Base-by-base conservation (phyloP, 1,140 invertebrate species). In the Brachionus calyciflorus region DNA sequence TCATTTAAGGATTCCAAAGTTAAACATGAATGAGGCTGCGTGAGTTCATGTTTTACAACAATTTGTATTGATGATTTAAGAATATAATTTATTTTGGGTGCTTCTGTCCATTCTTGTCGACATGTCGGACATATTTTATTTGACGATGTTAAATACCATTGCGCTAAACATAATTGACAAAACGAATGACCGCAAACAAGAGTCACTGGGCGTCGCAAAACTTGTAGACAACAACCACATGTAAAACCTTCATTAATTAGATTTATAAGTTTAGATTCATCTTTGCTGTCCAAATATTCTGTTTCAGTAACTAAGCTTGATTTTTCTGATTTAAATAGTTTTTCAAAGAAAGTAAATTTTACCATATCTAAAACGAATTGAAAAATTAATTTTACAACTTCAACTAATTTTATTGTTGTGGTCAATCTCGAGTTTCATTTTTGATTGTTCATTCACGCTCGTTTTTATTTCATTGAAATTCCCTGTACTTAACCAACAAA, bases 171-270 rank as follows among this genome's bases (percentile, higher is more conserved):
- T n/a, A 73, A 41, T 49, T 55, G 69, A 41, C 69, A 73, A 73
- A 73, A 73, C 26, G 69, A 21, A 55, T 73, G 69, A 21, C 69
- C 69, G n/a, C 69, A 73, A 17, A n/a, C 40, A 3, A 73, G 21
- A 2, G 69, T 73, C 0, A 55, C 37, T 19, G 69, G 69, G 10
- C 4, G 1, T 55, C 37, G 33, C 9, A 73, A 49, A 40, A 51
- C 19, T 37, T 73, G 46, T 28, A 73, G 40, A 14, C 69, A 73
- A 41, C 69, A 73, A 55, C 40, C 40, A 73, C 69, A 73, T 3
- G 46, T 17, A 41, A 73, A 51, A 49, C 51, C 44, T 12, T 65
- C 60, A 26, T 44, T 44, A 9, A 65, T 65, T 26, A 65, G 26
- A 44, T 65, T 44, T 4, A 65, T 24, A 1, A 65, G 12, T 44